Conservation (phyloP, 2,113 vertebrate species). For the Pelecanus crispus region DNA sequence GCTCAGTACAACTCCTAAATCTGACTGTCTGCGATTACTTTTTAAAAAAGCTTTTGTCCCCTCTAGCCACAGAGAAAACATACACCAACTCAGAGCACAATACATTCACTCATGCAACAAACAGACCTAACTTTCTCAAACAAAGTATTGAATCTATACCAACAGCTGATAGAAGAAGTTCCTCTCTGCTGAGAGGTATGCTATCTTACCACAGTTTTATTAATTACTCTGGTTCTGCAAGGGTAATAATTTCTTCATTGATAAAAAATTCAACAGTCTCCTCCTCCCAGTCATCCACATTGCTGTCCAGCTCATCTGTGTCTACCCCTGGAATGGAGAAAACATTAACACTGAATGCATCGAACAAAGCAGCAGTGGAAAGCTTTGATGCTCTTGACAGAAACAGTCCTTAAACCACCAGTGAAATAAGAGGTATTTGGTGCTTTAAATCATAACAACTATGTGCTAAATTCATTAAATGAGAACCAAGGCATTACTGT, state of each 20-base stretch:
- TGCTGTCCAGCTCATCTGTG: slow-evolving; percentile 95
- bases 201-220: slow-evolving; percentile 64
- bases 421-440: not conserved
- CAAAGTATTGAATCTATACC: not conserved
- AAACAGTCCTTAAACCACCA: not conserved
- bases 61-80: not conserved
- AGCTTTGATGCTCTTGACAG: not conserved
- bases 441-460: not conserved
- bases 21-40: not conserved
- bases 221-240: slow-evolving; percentile 88
- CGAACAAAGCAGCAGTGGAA: not conserved
- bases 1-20: not conserved
- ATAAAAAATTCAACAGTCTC: slow-evolving; percentile 99
- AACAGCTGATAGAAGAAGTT: not conserved
- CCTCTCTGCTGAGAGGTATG: not conserved
- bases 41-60: not conserved
- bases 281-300: slow-evolving; percentile 98
- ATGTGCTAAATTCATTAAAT: not conserved
- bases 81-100: not conserved
- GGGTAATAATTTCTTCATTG: slow-evolving; percentile 96
- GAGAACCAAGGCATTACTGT: not conserved
- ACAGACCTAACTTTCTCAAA: not conserved
- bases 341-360: not conserved
- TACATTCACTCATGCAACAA: not conserved
- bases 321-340: slow-evolving; percentile 80